Evolutionary conservation across 2,113 vertebrate species (phyloP).

Genomic region (Thinocorus orbignyianus): DNA sequence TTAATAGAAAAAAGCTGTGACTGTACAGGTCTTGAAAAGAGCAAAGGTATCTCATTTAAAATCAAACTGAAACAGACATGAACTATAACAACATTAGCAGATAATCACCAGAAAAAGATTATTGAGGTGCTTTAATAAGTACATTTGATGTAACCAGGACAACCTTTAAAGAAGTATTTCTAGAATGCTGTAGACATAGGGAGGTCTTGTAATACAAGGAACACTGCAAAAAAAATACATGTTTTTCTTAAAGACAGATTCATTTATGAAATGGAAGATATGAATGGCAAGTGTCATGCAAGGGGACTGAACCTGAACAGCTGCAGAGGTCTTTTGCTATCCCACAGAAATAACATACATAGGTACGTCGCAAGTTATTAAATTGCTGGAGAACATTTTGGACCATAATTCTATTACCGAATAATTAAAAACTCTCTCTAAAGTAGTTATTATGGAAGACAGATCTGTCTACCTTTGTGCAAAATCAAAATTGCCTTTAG

Average conservation of each 20-base stretch:
- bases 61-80: background rate
- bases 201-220: background rate
- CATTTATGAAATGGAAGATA: background rate
- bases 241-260: background rate
- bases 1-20: background rate
- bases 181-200: background rate
- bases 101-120: background rate
- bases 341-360: background rate
- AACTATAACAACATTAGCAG: background rate
- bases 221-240: background rate
- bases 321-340: background rate
- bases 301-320: background rate
- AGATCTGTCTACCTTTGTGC: background rate
- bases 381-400: background rate
- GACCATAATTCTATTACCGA: background rate
- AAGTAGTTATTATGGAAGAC: background rate
- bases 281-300: background rate
- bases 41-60: background rate
- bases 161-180: background rate
- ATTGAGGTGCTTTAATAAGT: background rate
- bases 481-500: background rate
- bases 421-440: background rate
- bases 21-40: background rate
- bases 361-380: background rate
- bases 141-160: background rate